Evolutionary conservation across 35 echinoderm and acorn worm species (phyloP), one percentile per base, ranked within the genome.

Genomic region (Ptychodera flava): DNA sequence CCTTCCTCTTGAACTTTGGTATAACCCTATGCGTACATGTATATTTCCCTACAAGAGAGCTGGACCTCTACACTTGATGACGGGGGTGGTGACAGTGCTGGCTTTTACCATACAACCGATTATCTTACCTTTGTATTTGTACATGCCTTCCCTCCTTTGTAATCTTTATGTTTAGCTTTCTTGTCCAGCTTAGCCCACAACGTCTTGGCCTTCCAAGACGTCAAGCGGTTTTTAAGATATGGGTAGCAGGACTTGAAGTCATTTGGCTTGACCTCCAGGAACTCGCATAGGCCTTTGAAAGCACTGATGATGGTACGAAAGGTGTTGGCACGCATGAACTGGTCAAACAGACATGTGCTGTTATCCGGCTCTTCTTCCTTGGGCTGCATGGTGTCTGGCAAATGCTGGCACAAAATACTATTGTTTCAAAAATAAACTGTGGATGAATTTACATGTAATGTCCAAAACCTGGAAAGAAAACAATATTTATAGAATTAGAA

Each of bases 91-190:
- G n/a, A n/a, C n/a, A n/a, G n/a, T n/a, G n/a, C n/a, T n/a, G n/a
- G n/a, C n/a, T n/a, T n/a, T n/a, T n/a, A n/a, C n/a, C n/a, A n/a
- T n/a, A n/a, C n/a, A n/a, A n/a, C n/a, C n/a, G n/a, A n/a, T n/a
- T n/a, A n/a, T n/a, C n/a, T 33, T 86, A 86, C 85, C 85, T 86
- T 78, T 86, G 0, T 35, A 35, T 86, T 77, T 28, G 85, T 15
- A 35, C 77, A 86, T 78, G 85, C 85, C 78, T 86, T 86, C 2
- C 75, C 75, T 86, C 78, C 78, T 1, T 86, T 86, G 38, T 86
- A 86, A 29, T 77, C 85, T 35, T 86, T 86, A 52, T 76, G 31
- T 52, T 76, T 77, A 28, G 85, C 85, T 86, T 28, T 77, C 78
- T 86, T 86, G 31, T 86, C 53, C 1, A 86, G 12, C 31, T 27